A percentile compares a stretch with the other conserved stretches of the same genome.
phyloP scores from a whole-genome alignment of 2,113 vertebrate genomes.

The Pungitius pungitius region DNA sequence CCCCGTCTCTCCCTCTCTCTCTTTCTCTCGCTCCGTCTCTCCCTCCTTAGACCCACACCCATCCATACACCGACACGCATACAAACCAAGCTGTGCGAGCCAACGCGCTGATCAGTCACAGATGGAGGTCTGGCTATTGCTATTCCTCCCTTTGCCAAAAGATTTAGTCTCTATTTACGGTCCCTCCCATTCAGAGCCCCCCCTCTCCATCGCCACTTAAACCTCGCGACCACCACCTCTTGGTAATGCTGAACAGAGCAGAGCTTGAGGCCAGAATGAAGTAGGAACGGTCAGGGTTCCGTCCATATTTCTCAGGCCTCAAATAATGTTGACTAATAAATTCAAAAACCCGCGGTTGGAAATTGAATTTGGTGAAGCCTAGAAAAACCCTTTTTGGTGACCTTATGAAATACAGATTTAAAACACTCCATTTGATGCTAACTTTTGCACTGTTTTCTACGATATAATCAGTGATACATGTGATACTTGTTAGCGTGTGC shows the following conservation, averaged over 20 bases:
- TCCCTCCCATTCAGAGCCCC: slow-evolving; percentile 49
- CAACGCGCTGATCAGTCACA: slow-evolving; percentile 76
- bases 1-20: slow-evolving; percentile 47
- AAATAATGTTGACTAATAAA: background rate
- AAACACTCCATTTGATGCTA: background rate
- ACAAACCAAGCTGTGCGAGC: slow-evolving; percentile 57
- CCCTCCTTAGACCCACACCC: slow-evolving; percentile 61
- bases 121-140: slow-evolving; percentile 75
- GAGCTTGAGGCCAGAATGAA: slow-evolving; percentile 11
- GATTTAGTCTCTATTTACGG: slow-evolving; percentile 36
- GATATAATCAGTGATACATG: background rate
- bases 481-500: background rate
- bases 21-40: slow-evolving; percentile 34
- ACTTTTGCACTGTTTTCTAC: background rate
- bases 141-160: slow-evolving; percentile 54
- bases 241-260: background rate
- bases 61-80: slow-evolving; percentile 45
- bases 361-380: background rate
- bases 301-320: background rate
- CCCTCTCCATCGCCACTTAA: slow-evolving; percentile 28
- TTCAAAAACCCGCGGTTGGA: background rate
- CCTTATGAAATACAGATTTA: background rate
- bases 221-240: slow-evolving; percentile 38
- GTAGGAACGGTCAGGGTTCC: background rate
- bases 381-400: background rate